Evolutionary conservation across 2,113 vertebrate species (phyloP).

Genomic region (Glaucomys volans): DNA sequence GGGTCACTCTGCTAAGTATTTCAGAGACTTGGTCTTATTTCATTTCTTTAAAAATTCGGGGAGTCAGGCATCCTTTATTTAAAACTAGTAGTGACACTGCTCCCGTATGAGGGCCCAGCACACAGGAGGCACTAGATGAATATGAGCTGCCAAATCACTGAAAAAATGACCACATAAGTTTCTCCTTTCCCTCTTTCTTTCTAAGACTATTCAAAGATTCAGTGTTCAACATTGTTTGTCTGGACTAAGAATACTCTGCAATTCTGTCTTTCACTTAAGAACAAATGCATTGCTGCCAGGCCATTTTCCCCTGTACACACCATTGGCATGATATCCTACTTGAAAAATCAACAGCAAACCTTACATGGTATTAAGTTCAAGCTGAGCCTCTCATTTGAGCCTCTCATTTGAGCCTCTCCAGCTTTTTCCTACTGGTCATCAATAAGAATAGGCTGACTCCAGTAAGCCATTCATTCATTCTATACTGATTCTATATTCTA

Average conservation of each 20-base stretch:
- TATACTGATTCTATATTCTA: too few species aligned
- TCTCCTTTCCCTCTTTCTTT: not conserved
- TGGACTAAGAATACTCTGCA: not conserved
- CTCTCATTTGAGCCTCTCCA: too few species aligned
- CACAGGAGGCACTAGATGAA: not conserved
- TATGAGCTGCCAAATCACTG: constrained; percentile 1
- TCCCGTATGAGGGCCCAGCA: not conserved
- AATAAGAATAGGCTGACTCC: not conserved
- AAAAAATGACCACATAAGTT: not conserved
- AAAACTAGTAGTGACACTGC: not conserved
- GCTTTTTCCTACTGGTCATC: not conserved
- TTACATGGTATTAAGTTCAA: not conserved
- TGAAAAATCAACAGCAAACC: not conserved
- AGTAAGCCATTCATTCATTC: too few species aligned
- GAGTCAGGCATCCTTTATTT: not conserved
- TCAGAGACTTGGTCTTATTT: not conserved
- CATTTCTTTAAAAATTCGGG: not conserved
- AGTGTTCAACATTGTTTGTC: not conserved
- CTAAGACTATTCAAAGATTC: not conserved
- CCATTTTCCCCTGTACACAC: not conserved
- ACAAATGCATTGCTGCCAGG: not conserved
- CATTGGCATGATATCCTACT: not conserved
- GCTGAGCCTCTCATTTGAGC: not conserved
- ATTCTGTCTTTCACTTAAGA: not conserved
- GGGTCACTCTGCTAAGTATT: not conserved